Evolutionary conservation across 2,888 invertebrate genomes (phyloP).

Genomic region (Archips crataeganus): DNA sequence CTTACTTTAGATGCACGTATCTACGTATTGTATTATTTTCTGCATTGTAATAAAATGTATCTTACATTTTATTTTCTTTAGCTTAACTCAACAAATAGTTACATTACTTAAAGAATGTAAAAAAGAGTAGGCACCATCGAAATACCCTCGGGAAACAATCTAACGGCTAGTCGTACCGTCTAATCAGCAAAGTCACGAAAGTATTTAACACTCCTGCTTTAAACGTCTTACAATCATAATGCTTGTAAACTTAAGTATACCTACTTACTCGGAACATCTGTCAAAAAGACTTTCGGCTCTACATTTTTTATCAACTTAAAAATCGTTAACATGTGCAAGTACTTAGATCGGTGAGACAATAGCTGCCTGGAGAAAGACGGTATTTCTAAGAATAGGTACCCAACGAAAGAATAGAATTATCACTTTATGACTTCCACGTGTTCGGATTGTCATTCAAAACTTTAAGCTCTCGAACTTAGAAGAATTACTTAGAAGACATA

Average conservation of each 20-base stretch:
- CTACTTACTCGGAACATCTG: constrained; percentile 26
- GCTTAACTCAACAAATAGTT: neutral
- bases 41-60: constrained; percentile 13
- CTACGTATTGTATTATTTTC: neutral
- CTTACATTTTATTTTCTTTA: neutral
- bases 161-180: neutral
- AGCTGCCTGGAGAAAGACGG: constrained; percentile 56
- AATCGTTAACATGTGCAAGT: constrained; percentile 68
- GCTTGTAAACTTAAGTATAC: neutral
- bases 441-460: constrained; percentile 59
- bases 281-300: constrained; percentile 8
- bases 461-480: constrained; percentile 17
- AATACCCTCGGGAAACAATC: neutral
- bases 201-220: no score
- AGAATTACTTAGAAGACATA: constrained; percentile 1
- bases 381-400: constrained; percentile 67
- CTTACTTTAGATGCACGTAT: constrained; percentile 5
- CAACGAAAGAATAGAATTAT: constrained; percentile 52
- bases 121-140: neutral
- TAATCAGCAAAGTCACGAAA: neutral
- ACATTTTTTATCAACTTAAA: constrained; percentile 22
- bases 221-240: neutral
- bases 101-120: neutral
- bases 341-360: constrained; percentile 55
- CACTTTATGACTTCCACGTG: constrained; percentile 76